phyloP scores from a whole-genome alignment of 2,113 vertebrate species.

The Prunella himalayana region DNA sequence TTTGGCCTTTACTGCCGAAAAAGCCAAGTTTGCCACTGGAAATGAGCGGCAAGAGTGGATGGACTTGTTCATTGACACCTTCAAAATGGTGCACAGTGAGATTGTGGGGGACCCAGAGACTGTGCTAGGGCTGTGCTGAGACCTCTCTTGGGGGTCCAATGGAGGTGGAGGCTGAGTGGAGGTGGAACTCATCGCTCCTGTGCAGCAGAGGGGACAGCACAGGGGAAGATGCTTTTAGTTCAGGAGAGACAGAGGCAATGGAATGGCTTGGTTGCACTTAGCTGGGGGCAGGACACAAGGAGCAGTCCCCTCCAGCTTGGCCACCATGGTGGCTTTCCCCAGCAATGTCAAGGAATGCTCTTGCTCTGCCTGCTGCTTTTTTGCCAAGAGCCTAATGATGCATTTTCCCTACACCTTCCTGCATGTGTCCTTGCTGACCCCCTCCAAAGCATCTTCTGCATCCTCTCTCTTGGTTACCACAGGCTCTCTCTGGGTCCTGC shows the following conservation, averaged over 20 bases:
- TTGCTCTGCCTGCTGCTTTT: not conserved
- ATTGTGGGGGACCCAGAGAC: conserved; percentile 89
- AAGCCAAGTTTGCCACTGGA: conserved; percentile 92
- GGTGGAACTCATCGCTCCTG: not conserved
- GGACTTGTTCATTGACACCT: conserved; percentile 93
- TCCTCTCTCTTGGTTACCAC: not conserved
- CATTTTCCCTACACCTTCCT: not conserved
- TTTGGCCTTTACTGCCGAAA: conserved; percentile 95
- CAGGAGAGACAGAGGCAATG: not conserved
- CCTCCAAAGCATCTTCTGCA: not conserved
- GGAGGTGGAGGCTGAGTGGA: not conserved
- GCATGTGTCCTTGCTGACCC: fast-evolving
- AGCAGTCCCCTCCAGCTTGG: not conserved
- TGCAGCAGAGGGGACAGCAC: not conserved
- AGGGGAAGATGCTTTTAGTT: not conserved
- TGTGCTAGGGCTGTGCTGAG: conserved; percentile 83
- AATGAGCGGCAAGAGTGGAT: conserved; percentile 91
- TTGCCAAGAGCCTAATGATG: fast-evolving
- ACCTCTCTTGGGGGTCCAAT: not conserved
- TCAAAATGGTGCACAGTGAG: conserved; percentile 93
- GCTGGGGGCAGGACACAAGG: no score
- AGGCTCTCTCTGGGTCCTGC: not conserved
- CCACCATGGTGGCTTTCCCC: not conserved
- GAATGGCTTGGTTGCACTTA: not conserved
- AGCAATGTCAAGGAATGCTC: not conserved